Evolutionary conservation across 2,113 vertebrate species (phyloP).

Genomic region (Psammodynastes pulverulentus): DNA sequence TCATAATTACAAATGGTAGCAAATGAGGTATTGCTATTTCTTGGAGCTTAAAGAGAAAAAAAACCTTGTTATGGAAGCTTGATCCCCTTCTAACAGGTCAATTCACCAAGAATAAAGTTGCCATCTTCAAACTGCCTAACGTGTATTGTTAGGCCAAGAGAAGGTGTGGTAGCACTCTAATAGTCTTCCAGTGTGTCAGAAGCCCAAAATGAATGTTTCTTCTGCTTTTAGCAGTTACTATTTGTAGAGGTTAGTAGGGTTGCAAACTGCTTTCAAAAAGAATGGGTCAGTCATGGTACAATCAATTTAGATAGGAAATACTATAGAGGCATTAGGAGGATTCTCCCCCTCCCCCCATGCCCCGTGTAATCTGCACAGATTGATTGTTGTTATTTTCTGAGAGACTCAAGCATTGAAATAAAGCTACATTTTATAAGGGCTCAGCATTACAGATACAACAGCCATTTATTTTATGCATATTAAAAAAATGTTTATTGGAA

Average conservation of each 20-base stretch:
- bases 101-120: not conserved
- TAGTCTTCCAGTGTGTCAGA: not conserved
- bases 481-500: not conserved
- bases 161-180: not conserved
- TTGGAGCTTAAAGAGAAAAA: not conserved
- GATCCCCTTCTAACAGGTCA: too few species aligned
- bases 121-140: not conserved
- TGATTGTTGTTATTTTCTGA: not conserved
- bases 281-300: fast-evolving
- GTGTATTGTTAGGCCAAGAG: not conserved
- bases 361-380: not conserved
- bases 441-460: not conserved
- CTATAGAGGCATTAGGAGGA: not conserved
- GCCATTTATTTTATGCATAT: not conserved
- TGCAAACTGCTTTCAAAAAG: not conserved
- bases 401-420: not conserved
- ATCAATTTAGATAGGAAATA: fast-evolving
- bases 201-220: fast-evolving
- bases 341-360: not conserved
- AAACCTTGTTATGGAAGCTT: not conserved
- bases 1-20: not conserved
- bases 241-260: not conserved
- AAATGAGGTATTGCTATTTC: not conserved
- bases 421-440: not conserved
- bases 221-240: not conserved